These are phyloP conservation scores for Sigmodon hispidus DNA, from an alignment of 2,113 vertebrate genomes.

Conservation along the genomic window DNA sequence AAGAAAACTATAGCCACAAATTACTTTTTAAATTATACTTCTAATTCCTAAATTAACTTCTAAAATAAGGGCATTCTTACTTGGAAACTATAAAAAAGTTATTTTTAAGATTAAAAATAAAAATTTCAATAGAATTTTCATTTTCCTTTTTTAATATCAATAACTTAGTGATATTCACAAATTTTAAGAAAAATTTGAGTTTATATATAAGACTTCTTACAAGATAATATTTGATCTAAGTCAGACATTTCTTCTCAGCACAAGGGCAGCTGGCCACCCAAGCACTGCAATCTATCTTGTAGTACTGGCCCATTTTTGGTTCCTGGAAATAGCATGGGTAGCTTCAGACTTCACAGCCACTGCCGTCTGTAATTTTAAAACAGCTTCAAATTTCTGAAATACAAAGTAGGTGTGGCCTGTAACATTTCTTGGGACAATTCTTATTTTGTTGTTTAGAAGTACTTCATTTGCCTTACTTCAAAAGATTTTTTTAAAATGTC, in stretches of 20 bases:
- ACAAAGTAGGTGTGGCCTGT: background rate
- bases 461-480: slow-evolving; percentile 14
- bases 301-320: background rate
- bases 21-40: slow-evolving; percentile 45
- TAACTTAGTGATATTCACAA: slow-evolving; percentile 19
- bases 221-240: background rate
- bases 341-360: background rate
- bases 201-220: slow-evolving; percentile 32
- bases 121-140: slow-evolving; percentile 30
- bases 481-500: background rate
- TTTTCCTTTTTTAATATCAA: slow-evolving; percentile 56
- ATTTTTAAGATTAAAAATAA: slow-evolving; percentile 44
- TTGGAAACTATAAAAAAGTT: background rate
- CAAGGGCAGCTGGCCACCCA: background rate
- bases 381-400: slow-evolving; percentile 31
- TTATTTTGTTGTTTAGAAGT: slow-evolving; percentile 49
- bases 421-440: slow-evolving; percentile 33
- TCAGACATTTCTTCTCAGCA: background rate
- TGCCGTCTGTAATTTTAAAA: background rate
- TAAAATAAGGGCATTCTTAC: background rate
- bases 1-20: background rate
- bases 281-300: background rate
- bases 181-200: slow-evolving; percentile 28
- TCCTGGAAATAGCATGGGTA: background rate
- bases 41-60: background rate